Percentiles rank a stretch among this genome's conserved stretches.
Evolutionary conservation across 1,140 invertebrate genomes (phyloP).

Genomic region (Goniozus legneri): DNA sequence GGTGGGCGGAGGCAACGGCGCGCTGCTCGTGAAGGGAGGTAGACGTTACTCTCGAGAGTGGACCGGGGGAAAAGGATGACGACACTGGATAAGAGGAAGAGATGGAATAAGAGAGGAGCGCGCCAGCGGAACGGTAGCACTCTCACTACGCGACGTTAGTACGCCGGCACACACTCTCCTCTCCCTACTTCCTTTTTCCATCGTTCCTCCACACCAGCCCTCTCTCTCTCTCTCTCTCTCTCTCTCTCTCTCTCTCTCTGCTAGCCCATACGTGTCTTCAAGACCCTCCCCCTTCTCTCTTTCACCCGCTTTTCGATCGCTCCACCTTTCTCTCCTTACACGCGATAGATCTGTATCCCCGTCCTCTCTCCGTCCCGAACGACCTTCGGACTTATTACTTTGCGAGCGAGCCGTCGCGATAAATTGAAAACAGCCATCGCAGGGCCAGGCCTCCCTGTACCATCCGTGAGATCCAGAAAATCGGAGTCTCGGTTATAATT

Average conservation of each 20-base stretch:
- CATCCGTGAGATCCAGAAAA: no score
- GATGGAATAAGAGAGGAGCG: not conserved
- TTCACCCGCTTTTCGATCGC: no score
- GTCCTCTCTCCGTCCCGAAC: not conserved
- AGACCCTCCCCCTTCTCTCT: no score
- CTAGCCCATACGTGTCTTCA: no score
- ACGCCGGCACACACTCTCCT: not conserved
- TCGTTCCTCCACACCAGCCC: constrained; percentile 7
- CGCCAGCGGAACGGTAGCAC: not conserved
- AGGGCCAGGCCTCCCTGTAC: no score
- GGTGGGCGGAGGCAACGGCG: constrained; percentile 6
- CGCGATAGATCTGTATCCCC: constrained; percentile 1
- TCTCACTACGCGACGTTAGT: no score
- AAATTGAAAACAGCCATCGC: constrained; percentile 11
- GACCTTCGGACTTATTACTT: constrained; percentile 28
- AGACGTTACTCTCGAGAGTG: constrained; percentile 30
- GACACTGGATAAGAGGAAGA: constrained; percentile 22
- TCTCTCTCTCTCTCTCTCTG: constrained; percentile 7
- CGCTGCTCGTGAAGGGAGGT: constrained; percentile 15
- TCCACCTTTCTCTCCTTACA: no score
- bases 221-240: constrained; percentile 12
- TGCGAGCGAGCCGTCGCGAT: constrained; percentile 22
- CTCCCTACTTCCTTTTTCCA: not conserved
- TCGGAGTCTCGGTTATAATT: no score
- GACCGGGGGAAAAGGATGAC: constrained; percentile 26